Conservation (phyloP, 64 coral and sea anemone genomes). For the Trachythela sp. region DNA sequence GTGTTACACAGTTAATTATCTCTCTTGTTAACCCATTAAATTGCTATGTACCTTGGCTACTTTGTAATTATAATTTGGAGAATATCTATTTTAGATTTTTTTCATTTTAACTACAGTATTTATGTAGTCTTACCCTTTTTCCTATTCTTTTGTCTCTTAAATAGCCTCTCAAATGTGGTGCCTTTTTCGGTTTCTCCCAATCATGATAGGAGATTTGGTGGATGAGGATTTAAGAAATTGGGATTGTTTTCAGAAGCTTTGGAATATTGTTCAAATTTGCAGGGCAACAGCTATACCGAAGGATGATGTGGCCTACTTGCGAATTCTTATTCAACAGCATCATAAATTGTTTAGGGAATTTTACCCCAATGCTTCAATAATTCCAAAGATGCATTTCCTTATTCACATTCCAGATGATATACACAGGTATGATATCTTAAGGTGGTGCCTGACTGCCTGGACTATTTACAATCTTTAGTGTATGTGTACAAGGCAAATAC, state of each 20-base stretch:
- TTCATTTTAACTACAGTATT: neutral
- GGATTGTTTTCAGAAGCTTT: constrained; percentile 42
- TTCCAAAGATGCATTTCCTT: constrained; percentile 34
- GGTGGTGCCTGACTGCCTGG: neutral
- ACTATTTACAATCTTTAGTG: too few species aligned
- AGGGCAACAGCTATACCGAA: constrained; percentile 27
- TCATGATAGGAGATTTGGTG: constrained; percentile 49
- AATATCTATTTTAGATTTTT: neutral
- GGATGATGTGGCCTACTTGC: constrained; percentile 41
- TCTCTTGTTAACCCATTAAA: too few species aligned
- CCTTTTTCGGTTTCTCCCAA: constrained; percentile 55
- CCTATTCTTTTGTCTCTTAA: neutral
- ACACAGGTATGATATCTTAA: neutral
- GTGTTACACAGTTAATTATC: too few species aligned
- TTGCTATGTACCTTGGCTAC: too few species aligned
- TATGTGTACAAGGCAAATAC: too few species aligned
- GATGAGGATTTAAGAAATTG: constrained; percentile 27
- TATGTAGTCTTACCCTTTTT: neutral
- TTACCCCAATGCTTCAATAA: constrained; percentile 39
- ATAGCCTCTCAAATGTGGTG: constrained; percentile 57
- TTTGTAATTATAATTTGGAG: too few species aligned
- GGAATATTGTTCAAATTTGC: constrained; percentile 50
- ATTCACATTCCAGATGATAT: constrained; percentile 51
- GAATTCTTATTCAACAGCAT: constrained; percentile 40
- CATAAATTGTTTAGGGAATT: constrained; percentile 35